phyloP scores from a whole-genome alignment of 2,797 vertebrate species.

The Myotis pilosus region DNA sequence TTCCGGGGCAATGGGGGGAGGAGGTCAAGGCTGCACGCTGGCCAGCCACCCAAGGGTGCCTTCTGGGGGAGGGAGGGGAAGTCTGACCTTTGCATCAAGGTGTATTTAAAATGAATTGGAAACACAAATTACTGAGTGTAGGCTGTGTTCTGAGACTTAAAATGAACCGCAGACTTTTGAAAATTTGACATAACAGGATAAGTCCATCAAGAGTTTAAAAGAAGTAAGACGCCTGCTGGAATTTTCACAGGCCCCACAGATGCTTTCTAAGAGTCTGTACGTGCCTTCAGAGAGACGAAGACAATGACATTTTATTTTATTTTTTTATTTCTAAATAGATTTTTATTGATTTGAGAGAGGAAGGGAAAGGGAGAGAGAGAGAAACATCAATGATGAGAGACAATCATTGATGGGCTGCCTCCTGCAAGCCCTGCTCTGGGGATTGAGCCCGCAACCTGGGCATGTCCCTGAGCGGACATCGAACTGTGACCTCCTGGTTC shows the following conservation, averaged over 20 bases:
- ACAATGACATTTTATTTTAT: background rate
- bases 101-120: background rate
- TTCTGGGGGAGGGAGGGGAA: background rate
- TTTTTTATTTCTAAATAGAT: background rate
- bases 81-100: background rate
- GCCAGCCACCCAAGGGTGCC: background rate
- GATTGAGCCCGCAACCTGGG: too few species aligned
- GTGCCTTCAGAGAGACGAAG: background rate
- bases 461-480: too few species aligned
- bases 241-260: background rate
- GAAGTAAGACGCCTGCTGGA: too few species aligned
- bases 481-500: too few species aligned
- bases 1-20: background rate
- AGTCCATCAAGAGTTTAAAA: background rate
- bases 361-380: too few species aligned
- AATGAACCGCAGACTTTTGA: background rate
- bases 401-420: too few species aligned
- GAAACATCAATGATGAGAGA: too few species aligned
- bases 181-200: background rate
- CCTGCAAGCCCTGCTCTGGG: too few species aligned
- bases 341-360: too few species aligned
- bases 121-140: background rate
- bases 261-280: background rate
- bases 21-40: background rate
- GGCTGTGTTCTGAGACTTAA: background rate